A percentile compares a stretch with the other conserved stretches of the same genome.
phyloP scores from a whole-genome alignment of 2,888 invertebrate species.

The Lysandra coridon region DNA sequence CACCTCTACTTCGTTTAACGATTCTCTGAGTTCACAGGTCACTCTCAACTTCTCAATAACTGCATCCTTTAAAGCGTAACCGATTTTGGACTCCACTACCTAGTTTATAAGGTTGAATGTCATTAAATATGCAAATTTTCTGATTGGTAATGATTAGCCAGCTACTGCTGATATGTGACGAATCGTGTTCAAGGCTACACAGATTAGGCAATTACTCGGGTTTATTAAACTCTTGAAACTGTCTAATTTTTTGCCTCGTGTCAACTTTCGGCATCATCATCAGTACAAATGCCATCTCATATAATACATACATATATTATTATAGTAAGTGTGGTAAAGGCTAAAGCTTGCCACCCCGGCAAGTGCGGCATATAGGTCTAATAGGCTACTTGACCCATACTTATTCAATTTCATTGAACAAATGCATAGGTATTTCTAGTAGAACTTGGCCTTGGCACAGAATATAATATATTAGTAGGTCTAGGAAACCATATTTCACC shows the following conservation, averaged over 20 bases:
- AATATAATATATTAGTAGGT: too few relatives aligned
- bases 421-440: too few relatives aligned
- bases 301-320: too few relatives aligned
- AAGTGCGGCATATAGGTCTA: too few relatives aligned
- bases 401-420: too few relatives aligned
- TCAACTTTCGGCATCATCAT: not conserved
- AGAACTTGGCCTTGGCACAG: too few relatives aligned
- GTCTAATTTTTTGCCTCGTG: not conserved
- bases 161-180: conserved; percentile 33
- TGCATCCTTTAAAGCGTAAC: not conserved
- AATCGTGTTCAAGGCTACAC: conserved; percentile 39
- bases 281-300: too few relatives aligned
- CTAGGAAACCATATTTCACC: too few relatives aligned
- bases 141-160: conserved; percentile 24
- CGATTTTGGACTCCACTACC: not conserved
- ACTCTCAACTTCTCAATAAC: not conserved
- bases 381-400: too few relatives aligned
- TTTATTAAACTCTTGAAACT: conserved; percentile 20
- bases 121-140: not conserved
- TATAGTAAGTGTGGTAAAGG: not conserved
- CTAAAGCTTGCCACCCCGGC: too few relatives aligned
- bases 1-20: not conserved
- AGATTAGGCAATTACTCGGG: conserved; percentile 24
- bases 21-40: not conserved
- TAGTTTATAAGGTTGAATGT: not conserved